Evolutionary conservation across 2,797 vertebrate species (phyloP), one percentile per base, ranked within the genome.

Genomic region (Xenentodon cancila): DNA sequence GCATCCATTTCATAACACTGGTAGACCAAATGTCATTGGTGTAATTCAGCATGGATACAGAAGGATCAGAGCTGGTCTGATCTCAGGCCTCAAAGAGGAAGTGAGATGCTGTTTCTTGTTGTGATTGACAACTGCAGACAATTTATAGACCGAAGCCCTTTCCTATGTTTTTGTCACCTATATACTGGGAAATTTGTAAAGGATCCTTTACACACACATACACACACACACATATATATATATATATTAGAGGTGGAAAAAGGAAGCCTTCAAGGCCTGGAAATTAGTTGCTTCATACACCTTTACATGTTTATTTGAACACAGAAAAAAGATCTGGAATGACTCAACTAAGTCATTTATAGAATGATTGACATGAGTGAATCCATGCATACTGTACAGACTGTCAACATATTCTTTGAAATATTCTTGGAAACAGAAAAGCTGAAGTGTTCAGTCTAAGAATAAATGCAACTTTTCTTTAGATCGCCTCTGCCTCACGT

Each of bases 121-220:
- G 27, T 77, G 79, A 75, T 75, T 69, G 71, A 81, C 84, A 84
- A 77, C 76, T 76, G 12, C 73, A 54, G 56, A 87, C 85, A 11
- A 70, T 83, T 81, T 71, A 64, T 81, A 86, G 5, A 72, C 76
- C 78, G 59, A 86, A 81, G 79, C 77, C 63, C 80, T 80, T 75
- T 56, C 49, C 77, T 77, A 79, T 78, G 81, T 89, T 93, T 91
- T 90, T 93, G 93, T 93, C 92, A 94, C 94, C 93, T 93, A 90
- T 93, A 91, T 89, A 92, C 88, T 89, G 89, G 87, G 80, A 77
- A 82, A 79, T 87, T 84, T 88, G 91, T 88, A 92, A 89, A 88
- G 75, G 90, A 93, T 93, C 88, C 90, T 89, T 89, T 73, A 43
- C 82, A 73, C 86, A 89, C 90, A 40, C 47, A 21, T 86, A 25